A percentile compares a stretch with the other conserved stretches of the same genome.
Conservation (phyloP, 2,888 invertebrate species). For the Diplazon laetatorius region DNA sequence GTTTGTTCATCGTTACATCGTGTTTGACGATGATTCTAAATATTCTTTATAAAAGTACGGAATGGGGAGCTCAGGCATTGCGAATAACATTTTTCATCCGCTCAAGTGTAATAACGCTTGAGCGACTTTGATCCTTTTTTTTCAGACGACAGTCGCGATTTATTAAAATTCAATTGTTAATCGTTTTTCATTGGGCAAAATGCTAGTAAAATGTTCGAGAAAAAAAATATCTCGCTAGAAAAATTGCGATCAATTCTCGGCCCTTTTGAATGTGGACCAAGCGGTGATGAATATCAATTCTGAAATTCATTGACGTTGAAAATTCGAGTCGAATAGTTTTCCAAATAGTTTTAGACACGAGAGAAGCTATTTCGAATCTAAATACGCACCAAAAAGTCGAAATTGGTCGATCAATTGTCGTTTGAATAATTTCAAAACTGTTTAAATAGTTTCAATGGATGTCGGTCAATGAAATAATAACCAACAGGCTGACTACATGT, state of each 20-base stretch:
- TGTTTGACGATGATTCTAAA: slow-evolving; percentile 34
- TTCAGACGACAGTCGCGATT: neutral
- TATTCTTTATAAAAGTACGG: slow-evolving; percentile 50
- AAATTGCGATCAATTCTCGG: neutral
- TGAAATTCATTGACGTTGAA: neutral
- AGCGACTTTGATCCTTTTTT: slow-evolving; percentile 18
- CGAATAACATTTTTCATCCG: slow-evolving; percentile 41
- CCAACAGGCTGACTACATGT: no score
- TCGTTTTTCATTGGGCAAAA: no score
- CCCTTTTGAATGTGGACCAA: neutral
- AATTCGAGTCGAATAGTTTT: no score
- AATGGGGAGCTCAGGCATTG: slow-evolving; percentile 42
- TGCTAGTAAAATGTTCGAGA: no score
- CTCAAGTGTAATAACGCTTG: slow-evolving; percentile 11
- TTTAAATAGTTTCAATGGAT: no score
- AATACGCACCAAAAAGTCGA: neutral
- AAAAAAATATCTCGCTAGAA: no score
- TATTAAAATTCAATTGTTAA: no score
- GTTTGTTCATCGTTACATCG: neutral
- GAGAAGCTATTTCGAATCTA: neutral
- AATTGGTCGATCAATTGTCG: neutral
- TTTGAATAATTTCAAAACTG: neutral
- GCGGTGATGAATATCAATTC: neutral
- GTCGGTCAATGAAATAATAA: no score
- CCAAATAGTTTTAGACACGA: neutral